These are phyloP conservation scores for Drosophila histrio DNA, from an alignment of 2,888 invertebrate genomes.

Conservation along the genomic window DNA sequence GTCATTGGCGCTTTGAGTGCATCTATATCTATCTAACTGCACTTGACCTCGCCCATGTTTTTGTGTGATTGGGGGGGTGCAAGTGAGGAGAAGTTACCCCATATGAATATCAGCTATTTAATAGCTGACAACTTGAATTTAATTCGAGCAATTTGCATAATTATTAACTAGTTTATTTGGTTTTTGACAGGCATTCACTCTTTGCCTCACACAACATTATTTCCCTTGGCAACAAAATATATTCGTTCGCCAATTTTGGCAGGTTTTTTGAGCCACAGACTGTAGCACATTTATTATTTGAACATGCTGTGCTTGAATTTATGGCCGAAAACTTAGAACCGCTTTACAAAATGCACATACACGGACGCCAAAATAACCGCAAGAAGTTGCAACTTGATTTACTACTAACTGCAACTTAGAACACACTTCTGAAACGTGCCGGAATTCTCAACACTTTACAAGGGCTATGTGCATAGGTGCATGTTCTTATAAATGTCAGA, in stretches of 20 bases:
- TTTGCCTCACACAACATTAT: constrained; percentile 14
- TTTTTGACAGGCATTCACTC: constrained; percentile 5
- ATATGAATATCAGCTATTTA: not conserved
- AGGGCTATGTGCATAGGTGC: not conserved
- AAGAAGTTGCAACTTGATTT: constrained; percentile 27
- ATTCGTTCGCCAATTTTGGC: constrained; percentile 11
- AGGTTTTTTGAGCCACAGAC: constrained; percentile 6
- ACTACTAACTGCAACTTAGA: constrained; percentile 1
- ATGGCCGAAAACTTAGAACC: constrained; percentile 25
- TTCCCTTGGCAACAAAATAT: constrained; percentile 16
- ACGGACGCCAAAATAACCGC: not conserved
- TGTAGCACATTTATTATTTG: constrained; percentile 24
- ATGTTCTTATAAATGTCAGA: not conserved
- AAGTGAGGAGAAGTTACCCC: not conserved
- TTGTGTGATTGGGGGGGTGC: not conserved
- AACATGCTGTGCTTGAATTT: constrained; percentile 37
- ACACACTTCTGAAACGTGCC: not conserved
- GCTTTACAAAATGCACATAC: not conserved
- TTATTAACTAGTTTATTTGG: constrained; percentile 29
- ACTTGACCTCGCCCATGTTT: constrained; percentile 37
- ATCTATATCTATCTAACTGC: constrained; percentile 29
- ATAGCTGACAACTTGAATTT: constrained; percentile 27
- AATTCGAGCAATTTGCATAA: constrained; percentile 37
- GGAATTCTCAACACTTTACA: not conserved
- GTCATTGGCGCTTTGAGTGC: constrained; percentile 29